phyloP scores from a whole-genome alignment of 2,797 vertebrate genomes.

The Lutjanus campechanus region DNA sequence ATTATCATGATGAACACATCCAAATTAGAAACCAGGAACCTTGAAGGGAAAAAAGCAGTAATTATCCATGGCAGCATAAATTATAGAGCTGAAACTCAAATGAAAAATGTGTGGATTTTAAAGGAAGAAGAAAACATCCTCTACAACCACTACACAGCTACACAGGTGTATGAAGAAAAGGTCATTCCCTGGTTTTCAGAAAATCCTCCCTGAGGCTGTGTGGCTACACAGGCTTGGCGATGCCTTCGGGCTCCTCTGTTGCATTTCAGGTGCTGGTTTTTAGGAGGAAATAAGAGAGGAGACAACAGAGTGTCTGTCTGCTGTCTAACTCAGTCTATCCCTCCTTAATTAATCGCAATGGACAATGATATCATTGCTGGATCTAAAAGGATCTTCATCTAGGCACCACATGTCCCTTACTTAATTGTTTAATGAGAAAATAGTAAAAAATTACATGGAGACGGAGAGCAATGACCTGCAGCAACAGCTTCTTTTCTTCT shows the following conservation, averaged over 20 bases:
- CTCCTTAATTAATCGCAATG: too few species aligned
- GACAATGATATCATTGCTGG: too few species aligned
- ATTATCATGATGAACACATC: slow-evolving; percentile 12
- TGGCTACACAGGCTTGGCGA: background rate
- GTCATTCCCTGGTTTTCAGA: background rate
- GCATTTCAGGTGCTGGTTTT: slow-evolving; percentile 16
- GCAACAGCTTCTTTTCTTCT: too few species aligned
- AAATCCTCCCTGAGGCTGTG: slow-evolving; percentile 23
- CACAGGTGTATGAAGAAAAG: slow-evolving; percentile 4
- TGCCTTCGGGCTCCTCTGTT: slow-evolving; percentile 26
- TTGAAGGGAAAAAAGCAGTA: background rate
- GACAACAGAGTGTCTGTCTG: slow-evolving; percentile 13
- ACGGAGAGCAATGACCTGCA: too few species aligned
- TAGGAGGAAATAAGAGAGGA: slow-evolving; percentile 15
- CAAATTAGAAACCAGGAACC: background rate
- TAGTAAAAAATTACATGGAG: too few species aligned
- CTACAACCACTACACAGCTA: background rate
- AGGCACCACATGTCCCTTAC: too few species aligned
- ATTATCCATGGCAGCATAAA: slow-evolving; percentile 6
- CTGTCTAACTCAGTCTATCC: slow-evolving; percentile 5
- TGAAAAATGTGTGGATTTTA: slow-evolving; percentile 1
- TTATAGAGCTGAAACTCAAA: slow-evolving; percentile 16
- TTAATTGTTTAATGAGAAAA: too few species aligned
- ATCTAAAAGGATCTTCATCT: too few species aligned
- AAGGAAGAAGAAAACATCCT: background rate